phyloP scores from a whole-genome alignment of 2,113 vertebrate species.

The Trinectes maculatus region DNA sequence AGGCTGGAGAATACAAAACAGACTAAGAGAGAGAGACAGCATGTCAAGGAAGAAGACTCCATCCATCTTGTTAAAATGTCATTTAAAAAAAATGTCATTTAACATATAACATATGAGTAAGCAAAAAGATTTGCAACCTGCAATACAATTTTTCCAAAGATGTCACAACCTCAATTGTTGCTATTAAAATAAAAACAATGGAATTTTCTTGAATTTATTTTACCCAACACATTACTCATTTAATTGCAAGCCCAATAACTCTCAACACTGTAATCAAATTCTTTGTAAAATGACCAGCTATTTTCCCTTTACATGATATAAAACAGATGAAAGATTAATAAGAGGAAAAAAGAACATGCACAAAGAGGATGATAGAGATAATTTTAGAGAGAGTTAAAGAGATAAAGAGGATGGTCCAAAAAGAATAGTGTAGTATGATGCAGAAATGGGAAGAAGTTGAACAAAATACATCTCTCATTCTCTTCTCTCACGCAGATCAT shows the following conservation, averaged over 20 bases:
- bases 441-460: not conserved
- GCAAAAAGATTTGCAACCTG: not conserved
- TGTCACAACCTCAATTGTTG: not conserved
- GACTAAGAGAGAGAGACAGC: not conserved
- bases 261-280: not conserved
- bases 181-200: not conserved
- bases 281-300: too few relatives aligned
- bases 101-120: not conserved
- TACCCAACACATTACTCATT: too few relatives aligned
- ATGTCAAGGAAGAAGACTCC: not conserved
- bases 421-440: not conserved
- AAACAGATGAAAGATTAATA: not conserved
- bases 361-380: constrained; percentile 9
- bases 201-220: too few relatives aligned
- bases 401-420: not conserved
- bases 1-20: not conserved
- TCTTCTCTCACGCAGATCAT: constrained; percentile 28
- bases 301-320: too few relatives aligned
- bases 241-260: not conserved
- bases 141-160: too few relatives aligned
- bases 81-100: not conserved
- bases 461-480: constrained; percentile 5
- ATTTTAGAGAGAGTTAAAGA: constrained; percentile 13
- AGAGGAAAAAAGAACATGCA: not conserved
- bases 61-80: not conserved